phyloP scores from a whole-genome alignment of 2,797 vertebrate species.

The Chelonia mydas region DNA sequence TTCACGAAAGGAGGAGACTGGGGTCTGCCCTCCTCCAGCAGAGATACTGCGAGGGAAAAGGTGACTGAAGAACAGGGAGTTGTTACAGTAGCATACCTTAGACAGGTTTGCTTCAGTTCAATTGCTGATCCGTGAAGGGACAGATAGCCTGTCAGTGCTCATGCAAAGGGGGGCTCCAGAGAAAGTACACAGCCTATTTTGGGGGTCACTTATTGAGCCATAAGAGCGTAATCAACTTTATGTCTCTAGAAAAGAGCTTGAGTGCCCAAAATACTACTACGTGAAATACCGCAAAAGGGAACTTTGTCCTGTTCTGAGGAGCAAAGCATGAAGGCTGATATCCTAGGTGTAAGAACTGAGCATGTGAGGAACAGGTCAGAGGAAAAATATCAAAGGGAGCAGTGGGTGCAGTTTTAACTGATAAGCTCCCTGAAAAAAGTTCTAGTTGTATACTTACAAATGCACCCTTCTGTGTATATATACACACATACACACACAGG shows the following conservation, averaged over 20 bases:
- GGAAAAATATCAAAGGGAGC: background rate
- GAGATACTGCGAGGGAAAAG: background rate
- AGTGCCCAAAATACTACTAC: background rate
- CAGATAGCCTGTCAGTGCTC: background rate
- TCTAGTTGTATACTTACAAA: background rate
- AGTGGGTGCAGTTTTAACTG: fast-evolving
- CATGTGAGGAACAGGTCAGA: background rate
- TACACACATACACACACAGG: background rate
- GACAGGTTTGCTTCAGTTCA: background rate
- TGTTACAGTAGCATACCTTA: background rate
- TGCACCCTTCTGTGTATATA: background rate
- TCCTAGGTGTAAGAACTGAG: background rate
- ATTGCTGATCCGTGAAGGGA: fast-evolving
- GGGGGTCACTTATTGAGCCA: background rate
- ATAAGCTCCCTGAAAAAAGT: background rate
- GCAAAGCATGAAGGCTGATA: background rate
- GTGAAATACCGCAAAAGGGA: background rate
- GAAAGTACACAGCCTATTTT: background rate
- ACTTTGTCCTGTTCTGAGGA: background rate
- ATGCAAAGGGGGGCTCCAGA: background rate
- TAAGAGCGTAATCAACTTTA: background rate
- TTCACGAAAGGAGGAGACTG: background rate
- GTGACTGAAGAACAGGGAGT: background rate
- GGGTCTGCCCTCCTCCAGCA: background rate
- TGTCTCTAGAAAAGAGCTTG: background rate